A percentile compares a stretch with the other conserved stretches of the same genome.
Conservation (phyloP, 2,888 invertebrate species). For the Periphyllus acericola region DNA sequence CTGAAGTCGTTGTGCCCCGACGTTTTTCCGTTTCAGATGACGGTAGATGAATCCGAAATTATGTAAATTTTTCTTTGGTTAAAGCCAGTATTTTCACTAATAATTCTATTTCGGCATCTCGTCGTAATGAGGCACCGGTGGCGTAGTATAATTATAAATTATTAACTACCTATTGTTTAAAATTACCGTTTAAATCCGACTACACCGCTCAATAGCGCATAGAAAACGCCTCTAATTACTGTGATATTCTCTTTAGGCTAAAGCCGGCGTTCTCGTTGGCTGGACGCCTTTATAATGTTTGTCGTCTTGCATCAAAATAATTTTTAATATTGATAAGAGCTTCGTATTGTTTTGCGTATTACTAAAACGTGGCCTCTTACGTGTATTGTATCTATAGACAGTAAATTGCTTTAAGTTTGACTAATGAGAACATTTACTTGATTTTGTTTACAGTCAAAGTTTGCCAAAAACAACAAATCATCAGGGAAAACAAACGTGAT, state of each 20-base stretch:
- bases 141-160: not conserved
- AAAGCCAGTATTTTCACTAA: not conserved
- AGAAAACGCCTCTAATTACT: not conserved
- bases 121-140: not conserved
- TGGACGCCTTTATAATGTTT: not conserved
- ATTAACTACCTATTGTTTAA: not conserved
- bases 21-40: not conserved
- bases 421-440: not conserved
- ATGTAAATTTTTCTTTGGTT: not conserved
- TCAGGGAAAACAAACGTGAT: constrained; percentile 91
- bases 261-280: not conserved
- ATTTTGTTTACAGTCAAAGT: constrained; percentile 87
- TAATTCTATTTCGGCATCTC: not conserved
- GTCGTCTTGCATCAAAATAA: not conserved
- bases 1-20: not conserved
- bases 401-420: not conserved
- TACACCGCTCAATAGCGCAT: not conserved
- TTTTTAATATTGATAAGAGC: not conserved
- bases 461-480: constrained; percentile 93
- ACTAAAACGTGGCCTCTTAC: not conserved
- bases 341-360: too few species aligned
- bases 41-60: not conserved
- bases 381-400: not conserved
- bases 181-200: not conserved
- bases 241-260: too few species aligned